Evolutionary conservation across 1,140 invertebrate genomes (phyloP), one percentile per base, ranked within the genome.

Genomic region (Sipha flava): DNA sequence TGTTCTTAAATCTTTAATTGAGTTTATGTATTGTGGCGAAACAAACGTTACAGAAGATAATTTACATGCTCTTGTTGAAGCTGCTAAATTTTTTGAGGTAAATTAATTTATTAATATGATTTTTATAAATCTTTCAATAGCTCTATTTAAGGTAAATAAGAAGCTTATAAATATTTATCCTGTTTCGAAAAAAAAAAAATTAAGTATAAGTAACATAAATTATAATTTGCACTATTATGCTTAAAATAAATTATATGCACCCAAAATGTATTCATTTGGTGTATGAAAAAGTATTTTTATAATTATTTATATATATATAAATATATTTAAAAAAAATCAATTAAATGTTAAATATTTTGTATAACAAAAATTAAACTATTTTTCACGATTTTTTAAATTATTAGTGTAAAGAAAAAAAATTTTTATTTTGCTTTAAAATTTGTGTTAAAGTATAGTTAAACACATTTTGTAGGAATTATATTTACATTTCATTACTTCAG

Each of bases 21-120:
- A 89, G 83, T 89, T 89, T 81, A 89, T 89, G 87, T 89, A 89
- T 80, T 88, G 87, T 80, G 88, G 88, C 23, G 88, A 88, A 84
- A 88, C 88, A 40, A 88, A 85, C 80, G 87, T 89, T 72, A 86
- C 87, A 80, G 86, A 87, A 82, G 85, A 87, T 66, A 85, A 88
- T 82, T 84, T 89, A 57, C 85, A 86, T 81, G 85, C 87, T 47
- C 82, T 89, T 37, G 83, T 88, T 47, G 85, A 86, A 84, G 88
- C 88, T 23, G 87, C 88, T 54, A 86, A 86, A 83, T 86, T 87
- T 82, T 88, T 88, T 83, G 87, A 88, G 84, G 87, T 89, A 83
- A 82, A 81, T 83, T 79, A 73, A 54, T 77, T 29, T 18, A n/a
- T 40, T 47, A 72, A 5, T 66, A 3, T 29, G 18, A 18, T 18